phyloP scores from a whole-genome alignment of 2,888 invertebrate species.

The Andricus curvator region DNA sequence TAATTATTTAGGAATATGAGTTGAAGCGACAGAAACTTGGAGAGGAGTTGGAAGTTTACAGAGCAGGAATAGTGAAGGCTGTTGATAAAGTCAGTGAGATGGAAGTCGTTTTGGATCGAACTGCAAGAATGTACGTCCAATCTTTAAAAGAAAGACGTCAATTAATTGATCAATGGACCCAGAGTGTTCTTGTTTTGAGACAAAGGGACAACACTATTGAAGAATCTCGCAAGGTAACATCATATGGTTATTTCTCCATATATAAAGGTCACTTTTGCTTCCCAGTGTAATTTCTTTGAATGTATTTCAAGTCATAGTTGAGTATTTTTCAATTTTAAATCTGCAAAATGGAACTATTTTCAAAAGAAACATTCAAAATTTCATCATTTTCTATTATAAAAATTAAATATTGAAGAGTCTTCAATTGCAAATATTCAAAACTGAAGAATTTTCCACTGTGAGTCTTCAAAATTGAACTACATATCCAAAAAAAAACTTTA shows the following conservation, averaged over 20 bases:
- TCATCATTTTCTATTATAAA: too few relatives aligned
- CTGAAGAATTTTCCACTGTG: too few relatives aligned
- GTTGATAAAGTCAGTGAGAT: conserved; percentile 80
- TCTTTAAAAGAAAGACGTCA: conserved; percentile 84
- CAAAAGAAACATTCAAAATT: too few relatives aligned
- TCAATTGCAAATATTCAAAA: too few relatives aligned
- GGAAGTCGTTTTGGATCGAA: conserved; percentile 80
- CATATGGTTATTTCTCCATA: background rate
- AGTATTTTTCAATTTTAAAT: too few relatives aligned
- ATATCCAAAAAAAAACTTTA: too few relatives aligned
- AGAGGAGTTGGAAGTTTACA: conserved; percentile 78
- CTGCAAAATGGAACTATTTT: too few relatives aligned
- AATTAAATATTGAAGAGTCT: too few relatives aligned
- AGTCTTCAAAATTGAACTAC: too few relatives aligned
- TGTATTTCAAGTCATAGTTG: too few relatives aligned
- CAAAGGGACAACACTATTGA: conserved; percentile 85
- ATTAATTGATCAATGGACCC: conserved; percentile 87
- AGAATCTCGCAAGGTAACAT: conserved; percentile 78
- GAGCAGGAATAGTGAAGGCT: conserved; percentile 77
- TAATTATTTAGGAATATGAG: conserved; percentile 78
- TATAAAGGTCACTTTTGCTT: too few relatives aligned
- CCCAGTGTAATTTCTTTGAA: too few relatives aligned
- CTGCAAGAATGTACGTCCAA: conserved; percentile 79
- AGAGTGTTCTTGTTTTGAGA: conserved; percentile 84
- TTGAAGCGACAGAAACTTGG: conserved; percentile 80